phyloP scores from a whole-genome alignment of 2,797 vertebrate genomes.

The Chelon labrosus region DNA sequence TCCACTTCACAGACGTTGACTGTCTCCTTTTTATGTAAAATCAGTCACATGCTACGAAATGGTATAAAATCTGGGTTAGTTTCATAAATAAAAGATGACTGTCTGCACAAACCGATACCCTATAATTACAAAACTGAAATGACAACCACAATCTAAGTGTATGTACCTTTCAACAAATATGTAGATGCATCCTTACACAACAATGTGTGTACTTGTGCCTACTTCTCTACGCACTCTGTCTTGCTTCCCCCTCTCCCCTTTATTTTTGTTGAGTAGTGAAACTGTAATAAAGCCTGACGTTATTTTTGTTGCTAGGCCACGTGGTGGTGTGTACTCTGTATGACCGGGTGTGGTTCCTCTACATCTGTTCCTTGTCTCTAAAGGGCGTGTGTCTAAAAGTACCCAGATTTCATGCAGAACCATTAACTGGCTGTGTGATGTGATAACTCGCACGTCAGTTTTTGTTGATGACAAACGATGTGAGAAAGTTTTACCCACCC shows the following conservation, averaged over 20 bases:
- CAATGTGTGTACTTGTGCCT: slow-evolving; percentile 13
- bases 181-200: slow-evolving; percentile 31
- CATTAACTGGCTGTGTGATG: slow-evolving; percentile 14
- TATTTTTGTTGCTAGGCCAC: slow-evolving; percentile 78
- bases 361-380: slow-evolving; percentile 68
- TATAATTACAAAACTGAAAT: slow-evolving; percentile 61
- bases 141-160: slow-evolving; percentile 24
- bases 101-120: slow-evolving; percentile 53
- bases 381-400: slow-evolving; percentile 56
- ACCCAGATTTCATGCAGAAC: slow-evolving; percentile 36
- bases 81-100: slow-evolving; percentile 70
- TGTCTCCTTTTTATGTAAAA: slow-evolving; percentile 43
- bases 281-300: slow-evolving; percentile 56
- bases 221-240: slow-evolving; percentile 18
- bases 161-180: slow-evolving; percentile 12
- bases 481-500: slow-evolving; percentile 15
- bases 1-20: slow-evolving; percentile 31
- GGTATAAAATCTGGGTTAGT: slow-evolving; percentile 44
- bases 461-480: slow-evolving; percentile 20
- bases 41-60: slow-evolving; percentile 17
- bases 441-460: slow-evolving; percentile 21
- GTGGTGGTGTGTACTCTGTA: slow-evolving; percentile 57
- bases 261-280: slow-evolving; percentile 43
- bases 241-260: slow-evolving; percentile 24
- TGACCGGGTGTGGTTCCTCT: slow-evolving; percentile 75